Percentiles rank a stretch among this genome's conserved stretches.
phyloP scores from a whole-genome alignment of 2,888 invertebrate genomes.

The Dicycla oo region DNA sequence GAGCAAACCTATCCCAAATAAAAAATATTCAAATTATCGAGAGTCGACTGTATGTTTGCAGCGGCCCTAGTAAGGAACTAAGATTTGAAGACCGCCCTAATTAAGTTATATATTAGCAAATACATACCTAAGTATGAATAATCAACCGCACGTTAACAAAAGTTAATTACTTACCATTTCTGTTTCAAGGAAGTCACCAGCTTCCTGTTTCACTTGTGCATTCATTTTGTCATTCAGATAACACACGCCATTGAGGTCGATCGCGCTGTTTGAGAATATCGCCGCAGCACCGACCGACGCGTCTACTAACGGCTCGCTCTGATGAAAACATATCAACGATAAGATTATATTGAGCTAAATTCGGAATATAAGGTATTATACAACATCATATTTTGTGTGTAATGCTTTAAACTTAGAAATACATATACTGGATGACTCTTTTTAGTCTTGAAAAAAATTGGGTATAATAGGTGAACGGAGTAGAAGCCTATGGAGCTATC shows the following conservation, averaged over 20 bases:
- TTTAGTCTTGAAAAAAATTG: no score
- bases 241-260: conserved; percentile 95
- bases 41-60: no score
- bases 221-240: conserved; percentile 94
- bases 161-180: conserved; percentile 76
- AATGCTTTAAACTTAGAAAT: not conserved
- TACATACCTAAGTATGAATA: not conserved
- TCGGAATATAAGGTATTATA: not conserved
- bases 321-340: conserved; percentile 34
- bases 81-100: no score
- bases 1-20: no score
- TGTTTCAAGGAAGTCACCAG: conserved; percentile 79
- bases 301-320: conserved; percentile 87
- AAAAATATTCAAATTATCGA: no score
- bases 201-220: conserved; percentile 84
- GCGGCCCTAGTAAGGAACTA: not conserved
- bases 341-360: conserved; percentile 20
- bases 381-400: not conserved
- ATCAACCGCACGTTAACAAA: not conserved
- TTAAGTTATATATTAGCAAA: not conserved
- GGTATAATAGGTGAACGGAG: no score
- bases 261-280: conserved; percentile 96
- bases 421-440: no score
- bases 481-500: no score
- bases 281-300: conserved; percentile 93